Evolutionary conservation across 2,888 invertebrate species (phyloP).

Genomic region (Thysanoteuthis rhombus): DNA sequence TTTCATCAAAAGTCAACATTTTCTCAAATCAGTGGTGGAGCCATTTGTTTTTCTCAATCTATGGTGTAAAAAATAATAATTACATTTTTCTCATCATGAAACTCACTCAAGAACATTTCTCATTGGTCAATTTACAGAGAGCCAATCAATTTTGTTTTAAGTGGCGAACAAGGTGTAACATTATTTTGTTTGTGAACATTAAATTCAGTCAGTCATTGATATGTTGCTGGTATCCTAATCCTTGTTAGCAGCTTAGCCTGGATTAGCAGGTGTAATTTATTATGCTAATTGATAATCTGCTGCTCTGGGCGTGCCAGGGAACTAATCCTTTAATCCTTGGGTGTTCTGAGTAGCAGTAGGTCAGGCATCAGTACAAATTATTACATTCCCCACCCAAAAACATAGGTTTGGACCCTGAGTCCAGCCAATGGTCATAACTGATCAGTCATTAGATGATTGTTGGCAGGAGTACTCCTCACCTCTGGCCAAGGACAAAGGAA

Average conservation of each 20-base stretch:
- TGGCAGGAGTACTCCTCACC: too few relatives aligned
- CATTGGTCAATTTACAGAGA: not conserved
- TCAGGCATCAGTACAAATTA: not conserved
- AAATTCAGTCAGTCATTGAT: not conserved
- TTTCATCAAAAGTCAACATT: too few relatives aligned
- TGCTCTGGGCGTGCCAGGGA: not conserved
- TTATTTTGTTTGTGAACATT: not conserved
- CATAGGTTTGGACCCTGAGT: not conserved
- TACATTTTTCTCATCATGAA: not conserved
- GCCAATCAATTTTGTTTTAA: not conserved
- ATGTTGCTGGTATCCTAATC: not conserved
- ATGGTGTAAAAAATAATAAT: not conserved
- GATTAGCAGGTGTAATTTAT: slow-evolving; percentile 12
- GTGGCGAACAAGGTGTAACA: not conserved
- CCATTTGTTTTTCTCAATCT: too few relatives aligned
- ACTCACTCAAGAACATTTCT: not conserved
- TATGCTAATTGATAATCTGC: not conserved
- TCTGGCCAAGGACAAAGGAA: too few relatives aligned
- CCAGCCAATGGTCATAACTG: not conserved
- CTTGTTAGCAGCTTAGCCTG: not conserved
- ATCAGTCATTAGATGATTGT: too few relatives aligned
- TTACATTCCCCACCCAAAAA: not conserved
- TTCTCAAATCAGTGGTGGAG: too few relatives aligned
- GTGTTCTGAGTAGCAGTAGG: not conserved
- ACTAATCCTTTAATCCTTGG: not conserved